Evolutionary conservation across 2,888 invertebrate species (phyloP), one percentile per base, ranked within the genome.

Genomic region (Rhagophthalmus giganteus): DNA sequence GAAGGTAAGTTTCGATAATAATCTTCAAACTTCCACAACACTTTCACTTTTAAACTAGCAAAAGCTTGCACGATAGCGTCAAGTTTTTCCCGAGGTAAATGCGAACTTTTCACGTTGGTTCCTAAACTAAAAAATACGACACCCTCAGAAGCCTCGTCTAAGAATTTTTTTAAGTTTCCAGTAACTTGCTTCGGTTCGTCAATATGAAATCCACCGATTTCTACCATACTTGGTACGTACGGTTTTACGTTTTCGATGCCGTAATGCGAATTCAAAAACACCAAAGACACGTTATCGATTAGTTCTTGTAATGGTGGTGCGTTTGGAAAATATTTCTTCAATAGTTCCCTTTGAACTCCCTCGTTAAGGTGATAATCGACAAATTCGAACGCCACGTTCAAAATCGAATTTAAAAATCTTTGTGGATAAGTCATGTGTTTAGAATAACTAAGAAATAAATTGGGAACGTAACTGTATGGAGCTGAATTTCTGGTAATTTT

Each of bases 21-120:
- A 2, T 79, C 75, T 56, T 86, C 85, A 80, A 82, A 86, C 72
- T 86, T 86, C 83, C 84, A 84, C 8, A 87, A 61, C 0, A 87
- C 79, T 7, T 77, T 80, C 51, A 83, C 81, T 44, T 82, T 80
- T 0, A 85, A 58, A 50, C 74, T 76, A 1, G 76, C 73, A 37
- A 87, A 80, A 1, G 78, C 79, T 46, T 79, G 79, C 2, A 81
- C 68, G 28, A 87, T 78, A 1, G 73, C 48, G 1, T 56, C 12
- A 1, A 63, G 31, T 25, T 53, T 57, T 9, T 59, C 50, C 35
- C 56, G 33, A 2, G 61, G 51, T 3, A 69, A 27, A 25, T 49
- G 54, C 1, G 61, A 37, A 8, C 58, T 55, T 34, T 62, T 57
- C 2, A 63, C 52, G 40, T 65, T 65, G 0, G 62, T 57, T 1